phyloP scores from a whole-genome alignment of 2,888 invertebrate species.

The Abrostola tripartita region DNA sequence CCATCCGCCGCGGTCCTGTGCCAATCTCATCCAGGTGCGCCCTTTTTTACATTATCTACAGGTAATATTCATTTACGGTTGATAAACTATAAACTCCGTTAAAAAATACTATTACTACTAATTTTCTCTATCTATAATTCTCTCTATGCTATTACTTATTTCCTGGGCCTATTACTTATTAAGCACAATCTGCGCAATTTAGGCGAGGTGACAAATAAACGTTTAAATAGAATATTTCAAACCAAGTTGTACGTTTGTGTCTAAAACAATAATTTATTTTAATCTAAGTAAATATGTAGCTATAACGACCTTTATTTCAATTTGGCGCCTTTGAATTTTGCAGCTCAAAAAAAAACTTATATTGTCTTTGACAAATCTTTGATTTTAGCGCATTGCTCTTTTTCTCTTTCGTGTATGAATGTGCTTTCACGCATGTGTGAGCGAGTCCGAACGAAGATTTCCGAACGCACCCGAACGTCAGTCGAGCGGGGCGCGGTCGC shows the following conservation, averaged over 20 bases:
- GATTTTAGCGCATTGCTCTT: constrained; percentile 67
- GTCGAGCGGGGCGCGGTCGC: constrained; percentile 89
- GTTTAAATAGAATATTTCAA: no score
- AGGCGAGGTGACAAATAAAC: no score
- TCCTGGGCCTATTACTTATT: no score
- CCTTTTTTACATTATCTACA: no score
- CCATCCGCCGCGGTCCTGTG: no score
- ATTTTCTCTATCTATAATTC: no score
- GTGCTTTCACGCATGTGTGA: constrained; percentile 85
- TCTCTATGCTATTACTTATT: no score
- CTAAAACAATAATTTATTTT: constrained; percentile 4
- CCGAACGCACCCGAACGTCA: constrained; percentile 87
- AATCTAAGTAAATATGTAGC: constrained; percentile 4
- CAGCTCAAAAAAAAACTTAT: constrained; percentile 40
- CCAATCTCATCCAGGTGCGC: no score
- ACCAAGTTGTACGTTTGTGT: not conserved
- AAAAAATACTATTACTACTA: no score
- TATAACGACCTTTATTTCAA: constrained; percentile 32
- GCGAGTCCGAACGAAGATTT: constrained; percentile 83
- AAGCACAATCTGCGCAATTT: no score
- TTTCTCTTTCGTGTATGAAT: constrained; percentile 77
- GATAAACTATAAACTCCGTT: no score
- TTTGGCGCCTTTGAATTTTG: constrained; percentile 42
- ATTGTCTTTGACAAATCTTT: constrained; percentile 64
- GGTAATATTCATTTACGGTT: no score